phyloP scores from a whole-genome alignment of 2,888 invertebrate genomes.

The Dimorphilus gyrociliatus region DNA sequence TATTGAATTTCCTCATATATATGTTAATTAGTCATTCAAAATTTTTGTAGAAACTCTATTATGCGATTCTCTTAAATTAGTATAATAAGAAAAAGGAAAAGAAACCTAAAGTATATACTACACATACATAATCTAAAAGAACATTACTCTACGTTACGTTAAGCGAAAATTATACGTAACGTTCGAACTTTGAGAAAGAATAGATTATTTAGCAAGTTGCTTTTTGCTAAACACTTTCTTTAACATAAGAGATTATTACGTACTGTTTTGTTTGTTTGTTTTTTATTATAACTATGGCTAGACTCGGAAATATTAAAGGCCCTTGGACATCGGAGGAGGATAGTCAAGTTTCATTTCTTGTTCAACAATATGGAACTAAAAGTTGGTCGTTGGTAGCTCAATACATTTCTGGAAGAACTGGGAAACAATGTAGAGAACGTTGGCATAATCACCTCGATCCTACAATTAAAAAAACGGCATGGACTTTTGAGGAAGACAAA shows the following conservation, averaged over 20 bases:
- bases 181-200: background rate
- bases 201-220: background rate
- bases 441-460: conserved; percentile 98
- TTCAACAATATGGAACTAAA: conserved; percentile 60
- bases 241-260: no score
- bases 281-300: no score
- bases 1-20: no score
- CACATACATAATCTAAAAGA: no score
- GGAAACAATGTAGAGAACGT: conserved; percentile 83
- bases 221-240: no score
- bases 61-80: no score
- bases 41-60: no score
- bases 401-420: conserved; percentile 77
- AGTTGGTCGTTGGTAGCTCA: conserved; percentile 91
- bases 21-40: no score
- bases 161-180: background rate
- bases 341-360: background rate
- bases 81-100: no score
- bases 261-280: no score
- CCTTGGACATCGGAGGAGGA: background rate
- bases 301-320: background rate
- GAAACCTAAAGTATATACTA: no score
- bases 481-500: conserved; percentile 78
- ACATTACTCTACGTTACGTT: no score
- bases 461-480: conserved; percentile 82